Conservation (phyloP, 1,140 invertebrate genomes). For the Drosophila trapezifrons region DNA sequence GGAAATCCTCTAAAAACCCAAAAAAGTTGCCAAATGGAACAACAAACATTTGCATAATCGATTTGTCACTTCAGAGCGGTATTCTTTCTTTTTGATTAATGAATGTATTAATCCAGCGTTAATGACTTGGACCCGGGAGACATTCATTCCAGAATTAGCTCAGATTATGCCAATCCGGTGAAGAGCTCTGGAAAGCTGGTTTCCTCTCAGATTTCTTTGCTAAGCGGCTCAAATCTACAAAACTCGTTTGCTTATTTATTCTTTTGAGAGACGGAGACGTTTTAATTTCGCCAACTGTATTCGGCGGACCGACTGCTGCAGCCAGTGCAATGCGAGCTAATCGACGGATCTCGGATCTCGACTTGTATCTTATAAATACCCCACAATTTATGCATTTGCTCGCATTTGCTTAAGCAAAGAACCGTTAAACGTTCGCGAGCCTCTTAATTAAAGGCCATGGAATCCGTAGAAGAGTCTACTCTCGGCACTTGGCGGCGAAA, state of each 20-base stretch:
- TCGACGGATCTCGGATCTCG: slow-evolving; percentile 69
- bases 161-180: slow-evolving; percentile 37
- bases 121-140: slow-evolving; percentile 46
- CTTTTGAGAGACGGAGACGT: slow-evolving; percentile 19
- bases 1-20: slow-evolving; percentile 15
- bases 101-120: slow-evolving; percentile 41
- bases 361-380: slow-evolving; percentile 74
- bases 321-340: slow-evolving; percentile 41
- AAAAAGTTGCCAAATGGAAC: slow-evolving; percentile 1
- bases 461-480: slow-evolving; percentile 23
- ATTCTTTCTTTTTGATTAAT: slow-evolving; percentile 39
- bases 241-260: slow-evolving; percentile 37
- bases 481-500: slow-evolving; percentile 36
- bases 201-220: slow-evolving; percentile 23
- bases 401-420: slow-evolving; percentile 68
- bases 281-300: slow-evolving; percentile 57
- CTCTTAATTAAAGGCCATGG: slow-evolving; percentile 63
- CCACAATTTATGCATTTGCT: slow-evolving; percentile 71
- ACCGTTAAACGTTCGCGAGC: slow-evolving; percentile 74
- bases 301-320: slow-evolving; percentile 15
- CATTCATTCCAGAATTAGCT: slow-evolving; percentile 40
- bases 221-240: slow-evolving; percentile 9
- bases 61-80: slow-evolving; percentile 39
- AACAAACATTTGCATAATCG: slow-evolving; percentile 57
- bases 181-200: slow-evolving; percentile 21